phyloP scores from a whole-genome alignment of 2,797 vertebrate species.

The Kryptolebias ocellatus region DNA sequence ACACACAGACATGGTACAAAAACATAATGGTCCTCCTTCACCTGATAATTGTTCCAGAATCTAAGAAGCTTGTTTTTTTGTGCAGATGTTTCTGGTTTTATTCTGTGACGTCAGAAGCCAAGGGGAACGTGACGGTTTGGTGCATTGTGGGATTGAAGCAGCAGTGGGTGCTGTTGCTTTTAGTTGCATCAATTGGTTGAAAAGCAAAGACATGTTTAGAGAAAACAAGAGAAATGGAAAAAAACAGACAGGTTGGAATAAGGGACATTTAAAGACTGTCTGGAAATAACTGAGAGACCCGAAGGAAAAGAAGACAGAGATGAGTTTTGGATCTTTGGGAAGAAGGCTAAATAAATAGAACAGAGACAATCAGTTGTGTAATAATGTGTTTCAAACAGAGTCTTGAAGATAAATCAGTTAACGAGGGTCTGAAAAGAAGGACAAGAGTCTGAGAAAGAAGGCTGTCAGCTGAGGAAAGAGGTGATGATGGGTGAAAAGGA shows the following conservation, averaged over 20 bases:
- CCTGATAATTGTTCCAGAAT: too few species aligned
- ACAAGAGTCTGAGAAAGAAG: too few species aligned
- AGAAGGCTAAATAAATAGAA: too few species aligned
- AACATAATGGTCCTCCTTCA: too few species aligned
- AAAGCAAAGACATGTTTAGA: constrained; percentile 9
- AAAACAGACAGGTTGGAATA: background rate
- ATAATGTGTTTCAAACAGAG: background rate
- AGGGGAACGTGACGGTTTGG: background rate
- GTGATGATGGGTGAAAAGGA: background rate
- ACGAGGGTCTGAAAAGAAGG: background rate
- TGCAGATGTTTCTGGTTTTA: background rate
- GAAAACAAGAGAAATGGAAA: background rate
- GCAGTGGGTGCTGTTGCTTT: constrained; percentile 72
- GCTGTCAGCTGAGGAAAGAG: background rate
- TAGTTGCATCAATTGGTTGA: constrained; percentile 53
- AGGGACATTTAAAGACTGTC: background rate
- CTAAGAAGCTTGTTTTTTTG: background rate
- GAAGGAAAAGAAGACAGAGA: background rate
- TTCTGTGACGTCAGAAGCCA: background rate
- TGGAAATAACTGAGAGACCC: background rate
- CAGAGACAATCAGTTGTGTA: too few species aligned
- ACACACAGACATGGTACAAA: too few species aligned
- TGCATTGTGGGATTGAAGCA: constrained; percentile 61
- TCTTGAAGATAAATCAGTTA: background rate
- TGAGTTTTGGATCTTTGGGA: background rate